These are phyloP conservation scores for Circaetus cinerascens DNA, from an alignment of 2,113 vertebrate species.

Conservation along the genomic window DNA sequence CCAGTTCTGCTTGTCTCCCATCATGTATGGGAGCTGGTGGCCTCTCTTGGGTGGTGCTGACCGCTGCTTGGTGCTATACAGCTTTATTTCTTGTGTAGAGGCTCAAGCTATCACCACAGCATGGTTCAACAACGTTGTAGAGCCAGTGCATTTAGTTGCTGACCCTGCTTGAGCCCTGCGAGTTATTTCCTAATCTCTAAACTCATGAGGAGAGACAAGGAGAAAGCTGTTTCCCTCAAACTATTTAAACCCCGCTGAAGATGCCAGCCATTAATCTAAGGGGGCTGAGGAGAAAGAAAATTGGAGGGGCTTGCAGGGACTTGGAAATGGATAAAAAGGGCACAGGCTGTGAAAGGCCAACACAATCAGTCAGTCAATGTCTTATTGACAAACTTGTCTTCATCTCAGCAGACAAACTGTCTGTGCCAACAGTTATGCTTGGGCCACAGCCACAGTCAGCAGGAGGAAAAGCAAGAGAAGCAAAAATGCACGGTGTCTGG, in stretches of 20 bases:
- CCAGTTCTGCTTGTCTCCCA: not conserved
- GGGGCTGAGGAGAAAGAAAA: not conserved
- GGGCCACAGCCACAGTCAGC: not conserved
- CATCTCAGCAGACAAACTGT: not conserved
- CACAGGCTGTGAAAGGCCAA: not conserved
- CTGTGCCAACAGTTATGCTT: not conserved
- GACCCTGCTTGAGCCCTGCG: not conserved
- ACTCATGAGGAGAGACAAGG: not conserved
- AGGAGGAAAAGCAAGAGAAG: not conserved
- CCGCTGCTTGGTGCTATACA: not conserved
- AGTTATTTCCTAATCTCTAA: not conserved
- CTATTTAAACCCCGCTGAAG: not conserved
- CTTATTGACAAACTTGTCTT: not conserved
- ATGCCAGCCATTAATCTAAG: not conserved
- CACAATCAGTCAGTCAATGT: not conserved
- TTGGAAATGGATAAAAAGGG: not conserved
- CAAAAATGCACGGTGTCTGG: not conserved
- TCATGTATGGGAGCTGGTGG: not conserved
- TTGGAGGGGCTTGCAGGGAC: not conserved
- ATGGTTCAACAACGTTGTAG: not conserved
- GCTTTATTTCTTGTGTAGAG: not conserved
- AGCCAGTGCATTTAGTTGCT: not conserved
- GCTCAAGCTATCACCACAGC: not conserved
- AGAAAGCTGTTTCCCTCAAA: not conserved
- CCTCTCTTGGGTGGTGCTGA: not conserved